phyloP scores from a whole-genome alignment of 1,140 invertebrate genomes.

The Pseudomyrmex flavicornis region DNA sequence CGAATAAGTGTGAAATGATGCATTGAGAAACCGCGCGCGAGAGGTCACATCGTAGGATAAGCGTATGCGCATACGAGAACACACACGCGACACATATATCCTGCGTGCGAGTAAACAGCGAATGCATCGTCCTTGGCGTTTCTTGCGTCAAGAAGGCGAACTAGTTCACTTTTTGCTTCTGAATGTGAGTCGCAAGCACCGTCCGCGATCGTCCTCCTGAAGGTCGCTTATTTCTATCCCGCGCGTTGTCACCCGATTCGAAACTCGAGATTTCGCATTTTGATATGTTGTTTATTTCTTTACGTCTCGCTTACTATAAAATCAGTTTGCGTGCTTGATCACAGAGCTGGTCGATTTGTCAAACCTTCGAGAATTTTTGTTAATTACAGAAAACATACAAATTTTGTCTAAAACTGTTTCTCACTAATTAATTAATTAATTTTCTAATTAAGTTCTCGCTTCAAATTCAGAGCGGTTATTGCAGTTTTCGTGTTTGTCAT shows the following conservation, averaged over 20 bases:
- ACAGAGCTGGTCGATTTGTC: neutral
- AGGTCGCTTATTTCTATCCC: conserved; percentile 33
- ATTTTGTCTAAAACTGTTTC: neutral
- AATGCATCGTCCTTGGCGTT: conserved; percentile 60
- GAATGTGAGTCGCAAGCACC: conserved; percentile 17
- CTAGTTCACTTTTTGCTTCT: conserved; percentile 64
- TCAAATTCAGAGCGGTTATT: neutral
- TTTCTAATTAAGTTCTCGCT: conserved; percentile 25
- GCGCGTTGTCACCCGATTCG: neutral
- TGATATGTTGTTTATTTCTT: neutral
- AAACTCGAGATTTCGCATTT: neutral
- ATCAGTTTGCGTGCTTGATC: neutral
- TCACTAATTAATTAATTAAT: conserved; percentile 25
- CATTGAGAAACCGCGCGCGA: conserved; percentile 1
- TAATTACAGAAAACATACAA: neutral
- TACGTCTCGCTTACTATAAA: neutral
- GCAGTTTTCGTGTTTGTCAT: neutral
- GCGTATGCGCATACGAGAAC: neutral
- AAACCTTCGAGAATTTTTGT: neutral
- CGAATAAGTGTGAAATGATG: conserved; percentile 33
- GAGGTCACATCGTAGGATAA: neutral
- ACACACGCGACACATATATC: neutral
- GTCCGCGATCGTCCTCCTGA: conserved; percentile 27
- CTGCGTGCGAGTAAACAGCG: conserved; percentile 4
- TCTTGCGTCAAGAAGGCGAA: conserved; percentile 66